Conservation (phyloP, 2,797 vertebrate species). For the Hemitrygon akajei region DNA sequence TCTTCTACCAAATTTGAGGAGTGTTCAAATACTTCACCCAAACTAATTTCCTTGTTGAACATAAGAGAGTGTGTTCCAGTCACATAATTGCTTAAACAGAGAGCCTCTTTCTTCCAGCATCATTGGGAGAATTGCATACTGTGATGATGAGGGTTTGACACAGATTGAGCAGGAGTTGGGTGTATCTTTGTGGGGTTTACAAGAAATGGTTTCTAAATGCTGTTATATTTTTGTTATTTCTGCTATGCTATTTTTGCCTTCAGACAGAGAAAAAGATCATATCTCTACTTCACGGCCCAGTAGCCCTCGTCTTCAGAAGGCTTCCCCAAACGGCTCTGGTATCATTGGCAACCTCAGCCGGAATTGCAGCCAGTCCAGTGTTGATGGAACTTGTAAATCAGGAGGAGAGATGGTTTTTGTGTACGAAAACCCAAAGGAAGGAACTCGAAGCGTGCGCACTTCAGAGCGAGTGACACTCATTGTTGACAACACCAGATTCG, state of each 20-base stretch:
- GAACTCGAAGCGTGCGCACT: constrained; percentile 70
- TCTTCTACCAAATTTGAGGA: not conserved
- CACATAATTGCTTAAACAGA: not conserved
- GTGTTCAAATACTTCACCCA: not conserved
- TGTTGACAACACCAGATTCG: constrained; percentile 95
- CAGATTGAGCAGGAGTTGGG: too few relatives aligned
- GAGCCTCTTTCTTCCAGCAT: not conserved
- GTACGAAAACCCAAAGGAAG: constrained; percentile 88
- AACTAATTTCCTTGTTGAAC: not conserved
- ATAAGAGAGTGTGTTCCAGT: not conserved
- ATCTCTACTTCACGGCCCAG: constrained; percentile 78
- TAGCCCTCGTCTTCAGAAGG: constrained; percentile 87
- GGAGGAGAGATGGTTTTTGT: constrained; percentile 89
- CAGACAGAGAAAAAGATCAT: constrained; percentile 81
- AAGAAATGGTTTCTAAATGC: not conserved
- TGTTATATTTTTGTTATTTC: constrained; percentile 30
- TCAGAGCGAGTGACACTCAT: constrained; percentile 92
- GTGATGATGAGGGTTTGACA: too few relatives aligned
- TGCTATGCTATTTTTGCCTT: constrained; percentile 42
- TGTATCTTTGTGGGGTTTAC: too few relatives aligned
- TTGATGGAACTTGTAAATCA: constrained; percentile 81
- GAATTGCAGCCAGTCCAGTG: constrained; percentile 86
- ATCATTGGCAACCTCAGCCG: constrained; percentile 82
- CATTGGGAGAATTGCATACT: not conserved
- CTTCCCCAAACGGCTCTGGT: constrained; percentile 83